phyloP scores from a whole-genome alignment of 2,113 vertebrate species.

The Pholis gunnellus region DNA sequence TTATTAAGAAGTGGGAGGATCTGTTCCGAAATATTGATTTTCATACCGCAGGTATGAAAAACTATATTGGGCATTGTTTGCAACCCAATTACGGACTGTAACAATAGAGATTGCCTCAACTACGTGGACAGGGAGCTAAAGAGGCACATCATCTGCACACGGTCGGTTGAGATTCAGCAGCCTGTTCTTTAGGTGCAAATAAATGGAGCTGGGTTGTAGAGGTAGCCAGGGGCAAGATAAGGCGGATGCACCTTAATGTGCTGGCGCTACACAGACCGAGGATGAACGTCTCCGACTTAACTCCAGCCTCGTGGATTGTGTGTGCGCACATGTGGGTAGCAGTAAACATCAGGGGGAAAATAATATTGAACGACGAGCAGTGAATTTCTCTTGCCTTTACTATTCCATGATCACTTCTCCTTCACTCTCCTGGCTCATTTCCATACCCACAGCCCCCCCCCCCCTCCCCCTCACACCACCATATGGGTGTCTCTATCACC shows the following conservation, averaged over 20 bases:
- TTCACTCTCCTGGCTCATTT: slow-evolving; percentile 25
- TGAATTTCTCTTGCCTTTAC: slow-evolving; percentile 26
- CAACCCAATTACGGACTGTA: slow-evolving; percentile 67
- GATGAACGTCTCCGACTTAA: slow-evolving; percentile 17
- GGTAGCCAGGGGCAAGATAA: slow-evolving; percentile 5
- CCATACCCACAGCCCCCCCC: slow-evolving; percentile 19
- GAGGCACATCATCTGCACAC: slow-evolving; percentile 3
- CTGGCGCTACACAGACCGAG: neutral
- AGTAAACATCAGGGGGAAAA: slow-evolving; percentile 1
- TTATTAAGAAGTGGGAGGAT: slow-evolving; percentile 62
- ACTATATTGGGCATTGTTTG: slow-evolving; percentile 64
- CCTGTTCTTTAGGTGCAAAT: slow-evolving; percentile 33
- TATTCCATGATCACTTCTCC: slow-evolving; percentile 15
- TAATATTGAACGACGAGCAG: slow-evolving; percentile 10
- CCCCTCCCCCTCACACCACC: slow-evolving; percentile 30
- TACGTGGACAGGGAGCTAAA: slow-evolving; percentile 66
- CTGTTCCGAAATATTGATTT: slow-evolving; percentile 55
- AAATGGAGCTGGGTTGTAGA: slow-evolving; percentile 5
- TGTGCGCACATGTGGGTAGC: neutral
- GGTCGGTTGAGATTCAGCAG: neutral
- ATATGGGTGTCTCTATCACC: slow-evolving; percentile 58
- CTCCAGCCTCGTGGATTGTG: slow-evolving; percentile 15
- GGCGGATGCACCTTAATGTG: slow-evolving; percentile 23
- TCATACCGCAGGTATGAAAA: slow-evolving; percentile 69
- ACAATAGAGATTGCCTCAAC: slow-evolving; percentile 65